These are phyloP conservation scores for Pterocles orientalis DNA, from an alignment of 2,113 vertebrate species.

Conservation along the genomic window DNA sequence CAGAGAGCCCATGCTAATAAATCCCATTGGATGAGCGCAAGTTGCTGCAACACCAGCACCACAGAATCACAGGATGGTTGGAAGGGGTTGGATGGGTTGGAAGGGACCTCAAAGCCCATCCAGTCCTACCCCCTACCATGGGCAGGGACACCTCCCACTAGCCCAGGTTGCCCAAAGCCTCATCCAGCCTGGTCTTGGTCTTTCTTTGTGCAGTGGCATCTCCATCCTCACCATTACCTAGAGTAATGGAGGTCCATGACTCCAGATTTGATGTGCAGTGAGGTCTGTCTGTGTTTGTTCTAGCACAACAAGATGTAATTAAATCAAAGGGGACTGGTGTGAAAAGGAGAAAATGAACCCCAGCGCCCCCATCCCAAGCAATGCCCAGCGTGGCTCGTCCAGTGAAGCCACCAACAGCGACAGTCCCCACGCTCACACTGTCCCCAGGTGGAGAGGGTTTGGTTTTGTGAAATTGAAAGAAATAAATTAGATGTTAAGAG, in stretches of 20 bases:
- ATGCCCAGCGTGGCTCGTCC: neutral
- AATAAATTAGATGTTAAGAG: neutral
- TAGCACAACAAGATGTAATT: accelerated
- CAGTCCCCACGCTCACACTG: accelerated
- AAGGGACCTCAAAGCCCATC: no score
- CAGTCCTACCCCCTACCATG: no score
- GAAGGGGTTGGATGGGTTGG: no score
- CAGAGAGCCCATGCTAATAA: neutral
- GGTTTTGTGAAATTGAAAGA: neutral
- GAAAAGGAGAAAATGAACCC: neutral
- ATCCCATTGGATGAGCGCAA: accelerated
- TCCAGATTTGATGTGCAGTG: neutral
- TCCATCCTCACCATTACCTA: neutral
- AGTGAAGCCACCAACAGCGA: neutral
- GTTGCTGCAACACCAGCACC: neutral
- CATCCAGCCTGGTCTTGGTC: no score
- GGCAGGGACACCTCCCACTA: no score
- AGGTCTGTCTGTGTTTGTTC: neutral
- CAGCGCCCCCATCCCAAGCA: accelerated
- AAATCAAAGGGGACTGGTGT: neutral
- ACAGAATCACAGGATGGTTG: no score
- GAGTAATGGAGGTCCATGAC: accelerated
- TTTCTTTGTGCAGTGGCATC: no score
- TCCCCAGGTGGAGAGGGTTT: neutral
- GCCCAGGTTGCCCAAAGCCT: no score